Evolutionary conservation across 2,797 vertebrate genomes (phyloP).

Genomic region (Molothrus ater): DNA sequence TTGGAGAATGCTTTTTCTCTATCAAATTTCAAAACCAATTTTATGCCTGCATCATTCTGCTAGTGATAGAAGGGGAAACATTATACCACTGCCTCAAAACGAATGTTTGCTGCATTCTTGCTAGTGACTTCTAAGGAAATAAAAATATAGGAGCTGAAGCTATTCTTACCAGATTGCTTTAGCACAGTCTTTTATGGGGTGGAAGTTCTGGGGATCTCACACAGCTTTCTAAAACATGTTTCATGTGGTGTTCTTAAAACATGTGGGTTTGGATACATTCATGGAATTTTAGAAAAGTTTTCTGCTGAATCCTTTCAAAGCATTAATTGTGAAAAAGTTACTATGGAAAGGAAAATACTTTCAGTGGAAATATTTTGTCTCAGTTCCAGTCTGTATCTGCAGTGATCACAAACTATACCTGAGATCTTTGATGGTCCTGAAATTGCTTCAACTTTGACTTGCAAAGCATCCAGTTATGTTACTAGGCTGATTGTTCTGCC

Average conservation of each 20-base stretch:
- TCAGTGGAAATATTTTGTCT: not conserved
- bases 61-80: not conserved
- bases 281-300: not conserved
- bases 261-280: not conserved
- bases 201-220: not conserved
- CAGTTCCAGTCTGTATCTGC: not conserved
- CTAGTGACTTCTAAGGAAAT: not conserved
- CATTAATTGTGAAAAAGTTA: not conserved
- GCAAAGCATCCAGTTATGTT: not conserved
- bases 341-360: not conserved
- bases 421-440: not conserved
- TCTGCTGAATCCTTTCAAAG: not conserved
- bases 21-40: not conserved
- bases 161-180: not conserved
- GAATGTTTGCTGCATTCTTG: not conserved
- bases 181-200: not conserved
- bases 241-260: not conserved
- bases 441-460: not conserved
- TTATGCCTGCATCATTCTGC: not conserved
- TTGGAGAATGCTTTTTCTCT: not conserved
- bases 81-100: not conserved
- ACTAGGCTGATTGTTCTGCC: not conserved
- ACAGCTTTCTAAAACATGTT: not conserved
- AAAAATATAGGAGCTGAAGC: not conserved
- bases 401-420: not conserved